phyloP scores from a whole-genome alignment of 2,113 vertebrate genomes.

The Dasyprocta punctata region DNA sequence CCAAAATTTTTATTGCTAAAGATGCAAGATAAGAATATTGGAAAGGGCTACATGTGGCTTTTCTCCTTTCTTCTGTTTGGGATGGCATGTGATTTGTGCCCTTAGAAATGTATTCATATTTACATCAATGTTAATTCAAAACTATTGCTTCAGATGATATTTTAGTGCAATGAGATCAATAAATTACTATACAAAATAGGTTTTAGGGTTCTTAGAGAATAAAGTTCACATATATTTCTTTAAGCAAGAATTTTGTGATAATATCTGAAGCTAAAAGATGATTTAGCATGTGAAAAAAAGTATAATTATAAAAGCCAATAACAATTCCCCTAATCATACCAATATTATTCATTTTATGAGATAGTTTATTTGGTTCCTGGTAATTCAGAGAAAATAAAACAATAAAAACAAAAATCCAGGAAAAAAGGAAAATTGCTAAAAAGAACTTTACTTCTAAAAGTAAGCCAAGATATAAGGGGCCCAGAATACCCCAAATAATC shows the following conservation, averaged over 20 bases:
- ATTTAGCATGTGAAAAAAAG: not conserved
- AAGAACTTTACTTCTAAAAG: conserved; percentile 24
- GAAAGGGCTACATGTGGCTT: not conserved
- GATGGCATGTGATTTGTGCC: not conserved
- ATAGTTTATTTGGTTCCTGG: conserved; percentile 13
- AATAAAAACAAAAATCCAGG: not conserved
- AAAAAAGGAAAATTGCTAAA: conserved; percentile 19
- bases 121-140: not conserved
- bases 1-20: not conserved
- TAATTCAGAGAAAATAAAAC: conserved; percentile 4
- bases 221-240: conserved; percentile 59
- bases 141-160: not conserved
- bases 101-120: conserved; percentile 1
- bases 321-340: not conserved
- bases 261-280: not conserved
- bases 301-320: not conserved
- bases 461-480: not conserved
- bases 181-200: conserved; percentile 18
- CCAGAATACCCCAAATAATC: not conserved
- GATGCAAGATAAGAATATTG: not conserved
- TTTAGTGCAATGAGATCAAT: conserved; percentile 41
- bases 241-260: not conserved
- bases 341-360: conserved; percentile 22
- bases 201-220: not conserved
- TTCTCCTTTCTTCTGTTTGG: not conserved